Evolutionary conservation across 2,888 invertebrate genomes (phyloP), one percentile per base, ranked within the genome.

Genomic region (Eupithecia tripunctaria): DNA sequence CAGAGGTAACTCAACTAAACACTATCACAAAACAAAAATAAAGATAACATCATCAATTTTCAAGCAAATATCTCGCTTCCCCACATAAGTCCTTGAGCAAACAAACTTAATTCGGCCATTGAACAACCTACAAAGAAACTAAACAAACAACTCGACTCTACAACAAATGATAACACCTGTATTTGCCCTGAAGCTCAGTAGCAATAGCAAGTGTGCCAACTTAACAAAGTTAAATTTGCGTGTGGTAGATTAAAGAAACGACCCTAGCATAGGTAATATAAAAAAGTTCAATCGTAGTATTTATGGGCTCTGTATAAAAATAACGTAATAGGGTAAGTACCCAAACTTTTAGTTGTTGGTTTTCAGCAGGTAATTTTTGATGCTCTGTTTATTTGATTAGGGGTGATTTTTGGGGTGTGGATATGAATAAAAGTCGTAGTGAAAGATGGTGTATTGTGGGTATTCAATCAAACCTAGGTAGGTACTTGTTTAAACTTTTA

Each of bases 161-260:
- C 38, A 12, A 63, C 62, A 29, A n/a, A 15, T 41, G 70, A 75
- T 70, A 79, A 80, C 92, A 92, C 93, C 92, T 92, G 92, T 92
- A 83, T 92, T 92, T 92, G 82, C 91, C 89, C 84, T 82, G 67
- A 72, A 84, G 91, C 90, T 91, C 81, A 87, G 80, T 68, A 56
- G 82, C 89, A 87, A 88, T 68, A 56, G 82, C 89, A 87, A 88
- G 88, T 89, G 86, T 63, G 64, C 64, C 51, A 43, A 65, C 60
- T 10, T n/a, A 6, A 56, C 67, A 64, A 69, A 66, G 25, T n/a
- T 67, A 36, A 41, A 41, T 59, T 25, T 64, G 59, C 67, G 36
- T 47, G 29, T n/a, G 68, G 59, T n/a, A 72, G 65, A 65, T 65
- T 68, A 56, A 14, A 36, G 60, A 12, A 27, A 8, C 21, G 21